phyloP scores from a whole-genome alignment of 2,797 vertebrate species.

The Allobates femoralis region DNA sequence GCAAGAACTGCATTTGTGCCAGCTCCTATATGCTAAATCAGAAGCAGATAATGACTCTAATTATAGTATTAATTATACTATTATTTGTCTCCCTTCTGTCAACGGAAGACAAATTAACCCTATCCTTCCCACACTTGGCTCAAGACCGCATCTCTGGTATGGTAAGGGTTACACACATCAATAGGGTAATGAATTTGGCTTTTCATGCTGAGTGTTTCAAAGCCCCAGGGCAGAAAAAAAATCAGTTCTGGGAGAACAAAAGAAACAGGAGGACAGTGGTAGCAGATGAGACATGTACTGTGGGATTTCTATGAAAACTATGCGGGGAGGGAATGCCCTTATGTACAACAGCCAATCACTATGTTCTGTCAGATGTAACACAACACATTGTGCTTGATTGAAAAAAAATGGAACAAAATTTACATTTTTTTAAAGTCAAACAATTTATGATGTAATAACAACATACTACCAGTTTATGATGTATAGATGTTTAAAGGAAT shows the following conservation, averaged over 20 bases:
- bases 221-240: constrained; percentile 40
- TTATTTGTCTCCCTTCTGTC: background rate
- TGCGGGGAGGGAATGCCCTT: background rate
- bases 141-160: background rate
- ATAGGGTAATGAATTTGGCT: constrained; percentile 52
- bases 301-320: background rate
- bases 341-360: background rate
- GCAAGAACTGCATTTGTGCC: background rate
- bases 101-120: constrained; percentile 19
- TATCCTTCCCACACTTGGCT: background rate
- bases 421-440: background rate
- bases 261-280: background rate
- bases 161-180: constrained; percentile 49
- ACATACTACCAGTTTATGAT: background rate
- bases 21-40: constrained; percentile 24
- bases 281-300: background rate
- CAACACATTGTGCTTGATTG: no score
- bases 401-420: background rate
- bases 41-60: constrained; percentile 71
- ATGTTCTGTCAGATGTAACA: no score
- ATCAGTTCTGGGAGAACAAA: constrained; percentile 42
- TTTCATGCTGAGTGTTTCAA: constrained; percentile 46
- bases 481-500: background rate
- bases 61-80: no score
- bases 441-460: background rate